Conservation (phyloP, 1,140 invertebrate species). For the Epicauta chinensis region DNA sequence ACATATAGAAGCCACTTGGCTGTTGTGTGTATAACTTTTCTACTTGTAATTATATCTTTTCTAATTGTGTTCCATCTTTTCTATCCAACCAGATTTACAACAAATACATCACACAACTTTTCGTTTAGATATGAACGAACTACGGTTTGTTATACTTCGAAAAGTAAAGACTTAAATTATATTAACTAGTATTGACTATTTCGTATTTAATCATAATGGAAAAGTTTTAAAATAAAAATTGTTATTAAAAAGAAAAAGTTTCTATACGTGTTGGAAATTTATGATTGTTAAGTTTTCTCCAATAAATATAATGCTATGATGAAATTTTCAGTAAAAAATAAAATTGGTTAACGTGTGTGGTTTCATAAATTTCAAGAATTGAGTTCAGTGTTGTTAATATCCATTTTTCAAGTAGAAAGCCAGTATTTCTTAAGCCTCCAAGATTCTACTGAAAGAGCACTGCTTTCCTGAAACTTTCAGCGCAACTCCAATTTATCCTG, state of each 20-base stretch:
- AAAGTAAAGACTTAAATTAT: no score
- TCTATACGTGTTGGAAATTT: no score
- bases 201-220: background rate
- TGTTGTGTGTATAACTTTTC: constrained; percentile 40
- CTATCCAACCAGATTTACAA: constrained; percentile 32
- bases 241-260: background rate
- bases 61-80: constrained; percentile 38
- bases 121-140: no score
- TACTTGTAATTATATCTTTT: constrained; percentile 39
- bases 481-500: no score
- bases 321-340: background rate
- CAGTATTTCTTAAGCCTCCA: no score
- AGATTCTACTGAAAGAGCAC: no score
- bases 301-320: constrained; percentile 1
- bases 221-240: background rate
- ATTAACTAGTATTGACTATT: background rate
- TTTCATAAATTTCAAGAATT: no score
- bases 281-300: background rate
- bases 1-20: no score
- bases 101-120: constrained; percentile 29
- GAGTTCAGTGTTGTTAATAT: no score
- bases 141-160: background rate
- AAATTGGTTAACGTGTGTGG: no score
- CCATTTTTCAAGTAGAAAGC: no score
- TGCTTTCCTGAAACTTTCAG: no score